Evolutionary conservation across 2,113 vertebrate species (phyloP).

Genomic region (Psophia crepitans): DNA sequence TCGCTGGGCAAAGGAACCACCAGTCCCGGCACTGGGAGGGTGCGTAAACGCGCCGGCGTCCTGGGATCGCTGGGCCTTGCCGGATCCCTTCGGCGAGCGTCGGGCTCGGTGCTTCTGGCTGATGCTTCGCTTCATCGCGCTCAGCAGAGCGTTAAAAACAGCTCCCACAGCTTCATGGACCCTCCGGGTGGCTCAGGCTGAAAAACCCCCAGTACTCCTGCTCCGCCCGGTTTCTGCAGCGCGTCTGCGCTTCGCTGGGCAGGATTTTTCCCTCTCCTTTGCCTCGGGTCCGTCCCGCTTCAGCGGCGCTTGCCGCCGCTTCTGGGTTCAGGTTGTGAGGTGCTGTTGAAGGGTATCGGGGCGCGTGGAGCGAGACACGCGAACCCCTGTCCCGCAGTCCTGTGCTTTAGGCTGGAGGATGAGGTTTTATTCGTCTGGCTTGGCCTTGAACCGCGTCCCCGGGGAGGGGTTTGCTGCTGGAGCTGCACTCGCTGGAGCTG

Average conservation of each 20-base stretch:
- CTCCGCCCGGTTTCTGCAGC: background rate
- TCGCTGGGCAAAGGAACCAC: background rate
- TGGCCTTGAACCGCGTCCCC: background rate
- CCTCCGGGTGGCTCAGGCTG: background rate
- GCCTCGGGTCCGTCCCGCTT: background rate
- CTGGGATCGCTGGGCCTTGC: background rate
- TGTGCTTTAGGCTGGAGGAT: background rate
- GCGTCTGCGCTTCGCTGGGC: accelerated
- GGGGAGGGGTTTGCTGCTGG: background rate
- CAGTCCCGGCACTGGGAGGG: too few relatives aligned
- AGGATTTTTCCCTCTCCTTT: background rate
- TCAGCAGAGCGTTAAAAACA: background rate
- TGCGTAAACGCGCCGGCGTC: accelerated
- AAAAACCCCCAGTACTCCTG: background rate
- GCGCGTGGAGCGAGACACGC: accelerated
- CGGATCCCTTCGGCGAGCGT: background rate
- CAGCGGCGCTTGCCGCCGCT: background rate
- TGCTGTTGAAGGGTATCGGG: accelerated
- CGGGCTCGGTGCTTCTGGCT: background rate
- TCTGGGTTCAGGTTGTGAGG: background rate
- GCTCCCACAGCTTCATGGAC: background rate
- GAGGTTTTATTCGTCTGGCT: background rate
- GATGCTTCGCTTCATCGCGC: background rate
- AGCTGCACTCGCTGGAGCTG: accelerated
- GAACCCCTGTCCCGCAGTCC: background rate